Conservation (phyloP, 2,797 vertebrate species). For the Myotis findleyi region DNA sequence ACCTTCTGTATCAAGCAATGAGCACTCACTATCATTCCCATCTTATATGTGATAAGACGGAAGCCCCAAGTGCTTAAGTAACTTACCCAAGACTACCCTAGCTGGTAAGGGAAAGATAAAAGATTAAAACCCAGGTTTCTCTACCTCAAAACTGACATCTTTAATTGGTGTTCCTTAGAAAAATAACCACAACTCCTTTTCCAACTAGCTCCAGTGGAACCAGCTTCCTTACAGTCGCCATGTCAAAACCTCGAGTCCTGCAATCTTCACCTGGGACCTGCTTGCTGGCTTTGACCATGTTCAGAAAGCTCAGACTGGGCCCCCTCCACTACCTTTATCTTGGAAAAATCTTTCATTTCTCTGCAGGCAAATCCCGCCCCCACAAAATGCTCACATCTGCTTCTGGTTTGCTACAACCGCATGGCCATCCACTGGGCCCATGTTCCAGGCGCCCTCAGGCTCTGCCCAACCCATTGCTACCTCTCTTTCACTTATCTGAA, state of each 20-base stretch:
- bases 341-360: background rate
- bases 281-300: background rate
- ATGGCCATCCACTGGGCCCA: too few species aligned
- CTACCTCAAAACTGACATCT: background rate
- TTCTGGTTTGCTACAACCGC: background rate
- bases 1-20: background rate
- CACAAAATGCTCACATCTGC: background rate
- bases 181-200: background rate
- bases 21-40: background rate
- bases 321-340: background rate
- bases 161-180: background rate
- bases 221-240: background rate
- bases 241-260: background rate
- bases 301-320: background rate
- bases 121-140: background rate
- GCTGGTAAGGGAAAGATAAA: background rate
- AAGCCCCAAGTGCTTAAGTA: background rate
- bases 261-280: background rate
- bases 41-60: background rate
- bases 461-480: too few species aligned
- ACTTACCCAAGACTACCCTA: background rate
- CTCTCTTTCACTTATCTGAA: background rate
- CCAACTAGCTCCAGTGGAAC: background rate
- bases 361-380: background rate
- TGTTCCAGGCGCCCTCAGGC: background rate